Conservation (phyloP, 2,888 invertebrate genomes). For the Congeria kusceri region DNA sequence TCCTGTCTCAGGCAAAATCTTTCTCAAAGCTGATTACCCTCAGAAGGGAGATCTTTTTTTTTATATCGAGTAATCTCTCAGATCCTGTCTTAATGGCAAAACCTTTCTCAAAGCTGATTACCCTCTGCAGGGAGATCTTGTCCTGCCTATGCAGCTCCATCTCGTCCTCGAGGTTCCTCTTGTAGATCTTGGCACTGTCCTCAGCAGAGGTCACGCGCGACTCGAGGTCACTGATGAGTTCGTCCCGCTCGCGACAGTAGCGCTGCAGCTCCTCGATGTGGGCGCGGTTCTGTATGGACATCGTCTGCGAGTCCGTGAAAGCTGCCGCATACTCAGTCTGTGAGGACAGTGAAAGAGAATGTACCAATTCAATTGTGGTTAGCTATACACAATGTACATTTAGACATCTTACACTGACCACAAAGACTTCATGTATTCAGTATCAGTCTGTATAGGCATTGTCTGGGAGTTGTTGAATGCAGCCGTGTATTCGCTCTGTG, state of each 20-base stretch:
- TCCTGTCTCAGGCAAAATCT: too few relatives aligned
- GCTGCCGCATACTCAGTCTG: conserved; percentile 76
- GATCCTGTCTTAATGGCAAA: too few relatives aligned
- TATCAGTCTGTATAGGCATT: conserved; percentile 66
- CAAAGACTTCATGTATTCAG: too few relatives aligned
- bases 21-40: too few relatives aligned
- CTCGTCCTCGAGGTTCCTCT: conserved; percentile 73
- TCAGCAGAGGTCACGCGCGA: conserved; percentile 67
- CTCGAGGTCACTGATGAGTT: conserved; percentile 68
- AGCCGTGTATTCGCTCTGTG: conserved; percentile 75
- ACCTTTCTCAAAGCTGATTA: too few relatives aligned
- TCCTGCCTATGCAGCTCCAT: conserved; percentile 68
- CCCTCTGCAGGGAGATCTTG: conserved; percentile 70
- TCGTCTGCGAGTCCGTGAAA: conserved; percentile 73
- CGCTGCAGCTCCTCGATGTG: conserved; percentile 76
- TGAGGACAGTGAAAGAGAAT: not conserved
- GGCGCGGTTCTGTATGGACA: conserved; percentile 69
- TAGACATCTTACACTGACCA: too few relatives aligned
- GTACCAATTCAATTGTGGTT: too few relatives aligned
- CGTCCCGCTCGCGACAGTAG: conserved; percentile 71
- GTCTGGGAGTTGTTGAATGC: conserved; percentile 74
- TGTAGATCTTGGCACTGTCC: conserved; percentile 69
- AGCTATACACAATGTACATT: too few relatives aligned
- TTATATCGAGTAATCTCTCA: too few relatives aligned
- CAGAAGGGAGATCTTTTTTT: too few relatives aligned